Evolutionary conservation across 2,797 vertebrate species (phyloP).

Genomic region (Odontamblyopus rebecca): DNA sequence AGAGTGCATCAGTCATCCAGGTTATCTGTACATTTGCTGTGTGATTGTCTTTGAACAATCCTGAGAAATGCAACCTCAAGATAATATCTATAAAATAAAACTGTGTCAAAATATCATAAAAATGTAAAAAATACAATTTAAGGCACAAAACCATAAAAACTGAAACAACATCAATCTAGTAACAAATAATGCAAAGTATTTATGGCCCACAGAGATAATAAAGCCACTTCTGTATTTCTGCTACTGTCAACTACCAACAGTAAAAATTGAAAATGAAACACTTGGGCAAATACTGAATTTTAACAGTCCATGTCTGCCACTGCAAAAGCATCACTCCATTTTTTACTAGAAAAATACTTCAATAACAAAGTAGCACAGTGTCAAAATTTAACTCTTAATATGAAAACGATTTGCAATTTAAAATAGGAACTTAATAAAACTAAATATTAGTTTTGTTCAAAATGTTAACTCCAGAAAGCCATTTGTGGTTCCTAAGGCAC

Average conservation of each 20-base stretch:
- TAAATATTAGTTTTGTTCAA: slow-evolving; percentile 12
- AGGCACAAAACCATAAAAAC: slow-evolving; percentile 49
- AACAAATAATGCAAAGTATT: slow-evolving; percentile 10
- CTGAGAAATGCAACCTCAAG: slow-evolving; percentile 50
- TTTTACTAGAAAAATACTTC: slow-evolving; percentile 6
- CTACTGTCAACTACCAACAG: slow-evolving; percentile 23
- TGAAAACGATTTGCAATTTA: not conserved
- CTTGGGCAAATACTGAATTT: slow-evolving; percentile 26
- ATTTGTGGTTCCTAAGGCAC: not conserved
- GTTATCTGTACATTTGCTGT: slow-evolving; percentile 18
- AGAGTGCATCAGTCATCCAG: not conserved
- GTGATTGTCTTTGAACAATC: slow-evolving; percentile 60
- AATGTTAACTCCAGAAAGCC: slow-evolving; percentile 7
- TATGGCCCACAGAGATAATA: slow-evolving; percentile 19
- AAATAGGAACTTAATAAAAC: not conserved
- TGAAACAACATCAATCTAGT: slow-evolving; percentile 46
- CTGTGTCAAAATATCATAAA: slow-evolving; percentile 25
- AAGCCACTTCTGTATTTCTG: slow-evolving; percentile 26
- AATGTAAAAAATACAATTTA: slow-evolving; percentile 46
- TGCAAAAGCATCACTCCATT: not conserved
- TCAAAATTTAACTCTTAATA: not conserved
- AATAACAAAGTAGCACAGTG: not conserved
- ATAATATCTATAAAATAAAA: slow-evolving; percentile 23
- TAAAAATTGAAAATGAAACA: slow-evolving; percentile 17
- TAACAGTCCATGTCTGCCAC: slow-evolving; percentile 10